Evolutionary conservation across 2,888 invertebrate species (phyloP).

Genomic region (Cryptosula pallasiana): DNA sequence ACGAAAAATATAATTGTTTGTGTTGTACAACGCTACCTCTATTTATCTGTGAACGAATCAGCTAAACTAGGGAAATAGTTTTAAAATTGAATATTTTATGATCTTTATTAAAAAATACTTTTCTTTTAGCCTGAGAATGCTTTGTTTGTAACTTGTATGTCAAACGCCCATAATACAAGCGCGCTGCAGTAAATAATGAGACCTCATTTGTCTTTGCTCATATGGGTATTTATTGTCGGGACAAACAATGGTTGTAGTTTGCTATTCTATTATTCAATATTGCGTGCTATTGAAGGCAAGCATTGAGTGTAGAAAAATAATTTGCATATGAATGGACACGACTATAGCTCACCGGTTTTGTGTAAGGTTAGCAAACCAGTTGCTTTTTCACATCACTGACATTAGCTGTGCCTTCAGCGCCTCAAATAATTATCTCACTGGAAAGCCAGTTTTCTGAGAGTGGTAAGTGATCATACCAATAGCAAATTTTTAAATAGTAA

Average conservation of each 20-base stretch:
- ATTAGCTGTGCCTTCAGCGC: background rate
- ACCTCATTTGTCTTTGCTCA: too few relatives aligned
- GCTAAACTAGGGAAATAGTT: too few relatives aligned
- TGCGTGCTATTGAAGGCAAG: background rate
- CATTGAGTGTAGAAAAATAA: background rate
- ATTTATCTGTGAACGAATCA: too few relatives aligned
- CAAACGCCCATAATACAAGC: too few relatives aligned
- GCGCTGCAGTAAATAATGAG: too few relatives aligned
- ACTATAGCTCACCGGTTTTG: constrained; percentile 12
- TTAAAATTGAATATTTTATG: too few relatives aligned
- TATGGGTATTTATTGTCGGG: too few relatives aligned
- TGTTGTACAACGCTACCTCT: too few relatives aligned
- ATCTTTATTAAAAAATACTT: too few relatives aligned
- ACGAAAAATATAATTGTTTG: too few relatives aligned
- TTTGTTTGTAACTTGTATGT: too few relatives aligned
- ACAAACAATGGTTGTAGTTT: background rate
- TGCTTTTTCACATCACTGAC: constrained; percentile 9
- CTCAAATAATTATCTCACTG: background rate
- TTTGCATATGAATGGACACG: constrained; percentile 22
- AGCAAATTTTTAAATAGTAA: background rate
- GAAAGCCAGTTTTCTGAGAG: background rate
- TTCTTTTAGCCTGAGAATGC: too few relatives aligned
- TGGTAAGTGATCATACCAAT: background rate
- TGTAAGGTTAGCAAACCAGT: constrained; percentile 10
- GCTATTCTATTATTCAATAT: constrained; percentile 23